Conservation (phyloP, 1,140 invertebrate genomes). For the Bombus superbus region DNA sequence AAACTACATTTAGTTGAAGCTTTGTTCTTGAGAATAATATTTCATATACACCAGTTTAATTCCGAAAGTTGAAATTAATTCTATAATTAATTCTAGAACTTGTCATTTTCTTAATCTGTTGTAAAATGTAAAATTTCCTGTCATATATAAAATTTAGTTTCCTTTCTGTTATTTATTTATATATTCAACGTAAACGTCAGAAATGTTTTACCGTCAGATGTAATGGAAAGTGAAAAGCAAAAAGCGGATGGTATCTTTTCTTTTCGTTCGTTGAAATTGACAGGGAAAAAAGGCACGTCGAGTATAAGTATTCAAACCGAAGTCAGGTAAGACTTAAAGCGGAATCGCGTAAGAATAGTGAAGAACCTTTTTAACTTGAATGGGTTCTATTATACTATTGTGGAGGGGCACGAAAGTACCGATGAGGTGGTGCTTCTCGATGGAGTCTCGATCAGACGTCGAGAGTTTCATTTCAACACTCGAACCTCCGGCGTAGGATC, state of each 20-base stretch:
- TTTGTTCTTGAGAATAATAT: too few relatives aligned
- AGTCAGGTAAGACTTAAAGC: constrained; percentile 53
- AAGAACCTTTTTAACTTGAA: constrained; percentile 65
- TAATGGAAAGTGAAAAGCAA: constrained; percentile 4
- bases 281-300: constrained; percentile 7
- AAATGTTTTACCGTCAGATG: neutral
- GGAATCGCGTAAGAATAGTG: constrained; percentile 64
- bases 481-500: constrained; percentile 56
- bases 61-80: too few relatives aligned
- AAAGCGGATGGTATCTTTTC: neutral
- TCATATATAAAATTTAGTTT: neutral
- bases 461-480: constrained; percentile 71
- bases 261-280: constrained; percentile 10
- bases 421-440: constrained; percentile 58
- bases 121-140: neutral
- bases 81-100: too few relatives aligned
- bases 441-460: constrained; percentile 63
- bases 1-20: too few relatives aligned
- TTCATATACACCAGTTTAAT: too few relatives aligned
- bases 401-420: constrained; percentile 59
- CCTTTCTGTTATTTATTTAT: neutral
- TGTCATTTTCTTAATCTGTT: too few relatives aligned
- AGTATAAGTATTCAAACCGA: constrained; percentile 57
- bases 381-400: constrained; percentile 69
- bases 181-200: neutral